Evolutionary conservation across 2,113 vertebrate species (phyloP), one percentile per base, ranked within the genome.

Genomic region (Seriola rivoliana): DNA sequence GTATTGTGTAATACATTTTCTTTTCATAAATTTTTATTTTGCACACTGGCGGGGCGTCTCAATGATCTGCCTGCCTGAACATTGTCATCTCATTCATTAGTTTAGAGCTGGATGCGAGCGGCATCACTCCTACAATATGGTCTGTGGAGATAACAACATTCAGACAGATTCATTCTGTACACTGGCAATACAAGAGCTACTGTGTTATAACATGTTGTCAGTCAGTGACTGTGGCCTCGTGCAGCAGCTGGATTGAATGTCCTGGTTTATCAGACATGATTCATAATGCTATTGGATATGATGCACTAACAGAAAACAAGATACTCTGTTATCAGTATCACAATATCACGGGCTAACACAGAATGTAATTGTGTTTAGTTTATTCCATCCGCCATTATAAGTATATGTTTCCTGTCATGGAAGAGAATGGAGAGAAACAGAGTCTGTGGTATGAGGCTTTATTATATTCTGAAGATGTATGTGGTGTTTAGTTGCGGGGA

Each of bases 271-370:
- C 82, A 14, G 75, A 76, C 63, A 87, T 91, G 88, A 93, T 89
- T 93, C 91, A 89, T 90, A 91, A 90, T 69, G 81, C 85, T 80
- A 80, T 81, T 90, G 87, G 89, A 91, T 87, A 79, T 78, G 80
- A 88, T 85, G 87, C 86, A 86, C 71, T 71, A 85, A 86, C 82
- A 80, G 85, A 85, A 88, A 92, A 90, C 89, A 90, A 88, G 89
- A 88, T 88, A 79, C 82, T 84, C 73, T 72, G 85, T 91, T 94
- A 93, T 92, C 92, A 73, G 68, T 73, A 85, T 90, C 86, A 82
- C 88, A 85, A 90, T 76, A 93, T 92, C 88, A 78, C 85, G 1
- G 73, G 36, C 86, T 89, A 84, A 85, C 91, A 85, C 89, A 71
- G 36, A 66, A 40, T 8, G 40, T 90, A 91, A 93, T 92, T 92